Base-by-base conservation (phyloP, 1,140 invertebrate genomes). In the Drosophila ambigua region DNA sequence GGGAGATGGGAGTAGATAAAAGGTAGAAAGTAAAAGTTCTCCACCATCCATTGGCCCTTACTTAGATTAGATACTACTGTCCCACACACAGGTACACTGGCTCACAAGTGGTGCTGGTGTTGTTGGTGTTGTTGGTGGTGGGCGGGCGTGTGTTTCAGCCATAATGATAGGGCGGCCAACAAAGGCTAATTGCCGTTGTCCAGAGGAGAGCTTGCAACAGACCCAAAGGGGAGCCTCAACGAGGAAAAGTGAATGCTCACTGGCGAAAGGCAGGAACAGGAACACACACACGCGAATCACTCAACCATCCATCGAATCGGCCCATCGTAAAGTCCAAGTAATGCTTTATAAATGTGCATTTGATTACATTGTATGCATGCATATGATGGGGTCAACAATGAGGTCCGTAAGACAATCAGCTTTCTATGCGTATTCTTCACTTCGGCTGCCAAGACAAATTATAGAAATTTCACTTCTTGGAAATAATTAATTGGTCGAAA, bases 121-220 rank as follows among this genome's bases (percentile, higher is more conserved):
- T 13, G 39, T 52, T 11, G 9, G 9, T 4, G 8, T 39, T 13
- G 39, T 52, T 66, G 59, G 71, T 73, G 48, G 39, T 48, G 26
- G 51, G 67, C 64, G 53, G 58, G 63, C 62, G 77, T 45, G 45
- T 48, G 39, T 26, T 35, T 43, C 20, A 41, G 64, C 60, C 65
- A 52, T 79, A 79, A 80, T 80, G 51, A 79, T 79, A 71, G 71
- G 63, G 50, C 51, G 52, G 59, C 50, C 50, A 26, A 48, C 48
- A 35, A 48, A 61, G 13, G 48, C 71, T 75, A 79, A 80, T 82
- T 82, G 79, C 79, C 46, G 41, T 23, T 50, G 63, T 69, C 67
- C 65, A 71, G 67, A 69, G 35, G 11, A 39, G 35, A 39, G 13
- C 35, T 80, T 75, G 73, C 66, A 58, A 28, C 45, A 44, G 51